Conservation (phyloP, 1,140 invertebrate genomes). For the Neotoxoptera formosana region DNA sequence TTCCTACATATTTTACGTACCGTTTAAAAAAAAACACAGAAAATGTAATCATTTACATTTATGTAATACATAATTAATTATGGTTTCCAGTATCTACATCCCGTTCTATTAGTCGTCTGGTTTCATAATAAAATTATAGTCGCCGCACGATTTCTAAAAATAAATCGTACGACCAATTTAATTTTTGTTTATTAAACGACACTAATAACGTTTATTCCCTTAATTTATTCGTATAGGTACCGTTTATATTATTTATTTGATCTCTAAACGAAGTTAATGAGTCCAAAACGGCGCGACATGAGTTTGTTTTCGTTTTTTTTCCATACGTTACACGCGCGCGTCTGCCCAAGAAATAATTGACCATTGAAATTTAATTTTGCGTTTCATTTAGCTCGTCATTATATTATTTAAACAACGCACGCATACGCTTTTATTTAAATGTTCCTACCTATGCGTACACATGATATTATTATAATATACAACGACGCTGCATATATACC, state of each 20-base stretch:
- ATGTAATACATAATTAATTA: not conserved
- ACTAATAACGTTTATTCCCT: not conserved
- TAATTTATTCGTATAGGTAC: not conserved
- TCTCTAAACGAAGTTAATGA: not conserved
- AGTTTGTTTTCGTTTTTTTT: not conserved
- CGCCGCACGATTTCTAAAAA: too few species aligned
- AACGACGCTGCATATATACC: not conserved
- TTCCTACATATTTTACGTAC: too few species aligned
- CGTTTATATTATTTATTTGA: not conserved
- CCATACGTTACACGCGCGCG: too few species aligned
- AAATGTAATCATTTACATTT: not conserved
- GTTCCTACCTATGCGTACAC: not conserved
- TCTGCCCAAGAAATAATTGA: not conserved
- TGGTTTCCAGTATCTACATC: not conserved
- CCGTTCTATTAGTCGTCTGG: not conserved
- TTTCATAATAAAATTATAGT: not conserved
- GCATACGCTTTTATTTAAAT: not conserved
- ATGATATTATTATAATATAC: too few species aligned
- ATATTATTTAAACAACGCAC: not conserved
- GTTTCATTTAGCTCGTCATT: not conserved
- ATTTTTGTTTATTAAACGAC: not conserved
- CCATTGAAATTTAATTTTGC: conserved; percentile 2
- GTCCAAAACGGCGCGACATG: not conserved
- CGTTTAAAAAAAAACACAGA: not conserved
- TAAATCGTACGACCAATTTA: not conserved